Percentiles rank a stretch among this genome's conserved stretches.
phyloP scores from a whole-genome alignment of 2,113 vertebrate species.

The Ptychochromis oligacanthus region DNA sequence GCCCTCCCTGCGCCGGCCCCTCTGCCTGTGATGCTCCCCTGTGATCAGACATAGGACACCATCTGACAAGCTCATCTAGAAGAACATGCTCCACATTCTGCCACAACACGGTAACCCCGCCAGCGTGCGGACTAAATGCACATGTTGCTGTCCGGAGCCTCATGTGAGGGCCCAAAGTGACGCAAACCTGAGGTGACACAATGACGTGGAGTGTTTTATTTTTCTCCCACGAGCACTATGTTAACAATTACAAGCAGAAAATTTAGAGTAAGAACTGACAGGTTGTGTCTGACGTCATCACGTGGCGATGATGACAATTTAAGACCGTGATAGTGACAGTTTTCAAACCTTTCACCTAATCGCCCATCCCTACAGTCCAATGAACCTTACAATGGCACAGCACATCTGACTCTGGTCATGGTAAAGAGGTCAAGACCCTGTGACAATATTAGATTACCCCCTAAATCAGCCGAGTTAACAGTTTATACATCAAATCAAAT shows the following conservation, averaged over 20 bases:
- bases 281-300: too few species aligned
- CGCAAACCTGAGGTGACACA: neutral
- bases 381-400: neutral
- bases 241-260: too few species aligned
- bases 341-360: neutral
- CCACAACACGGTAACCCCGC: constrained; percentile 19
- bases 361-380: neutral
- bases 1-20: constrained; percentile 16
- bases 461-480: neutral
- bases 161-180: constrained; percentile 4
- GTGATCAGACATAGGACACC: constrained; percentile 42
- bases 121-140: constrained; percentile 20
- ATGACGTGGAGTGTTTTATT: neutral
- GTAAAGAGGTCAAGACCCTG: neutral
- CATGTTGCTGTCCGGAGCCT: constrained; percentile 31
- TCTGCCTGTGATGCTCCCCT: constrained; percentile 25
- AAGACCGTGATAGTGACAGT: too few species aligned
- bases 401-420: neutral
- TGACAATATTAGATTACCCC: neutral
- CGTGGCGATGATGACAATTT: too few species aligned
- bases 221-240: too few species aligned
- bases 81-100: constrained; percentile 51
- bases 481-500: neutral
- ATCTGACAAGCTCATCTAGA: constrained; percentile 36
- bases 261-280: too few species aligned